These are phyloP conservation scores for Tetrao urogallus DNA, from an alignment of 2,113 vertebrate species.

Conservation along the genomic window DNA sequence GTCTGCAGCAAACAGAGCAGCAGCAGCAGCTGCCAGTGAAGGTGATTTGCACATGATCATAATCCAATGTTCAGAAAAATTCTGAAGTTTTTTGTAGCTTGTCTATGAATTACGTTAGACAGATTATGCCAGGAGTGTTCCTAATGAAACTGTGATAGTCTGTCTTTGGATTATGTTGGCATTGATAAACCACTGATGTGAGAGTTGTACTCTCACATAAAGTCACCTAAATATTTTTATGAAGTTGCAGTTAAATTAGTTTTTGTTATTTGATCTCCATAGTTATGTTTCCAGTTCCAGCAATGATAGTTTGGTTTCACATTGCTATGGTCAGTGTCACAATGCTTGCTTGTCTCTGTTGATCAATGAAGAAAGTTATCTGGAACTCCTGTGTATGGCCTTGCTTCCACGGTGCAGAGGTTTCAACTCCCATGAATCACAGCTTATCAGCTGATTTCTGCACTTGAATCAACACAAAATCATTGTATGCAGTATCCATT, in stretches of 20 bases:
- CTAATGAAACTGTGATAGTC: background rate
- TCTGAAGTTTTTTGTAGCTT: constrained; percentile 38
- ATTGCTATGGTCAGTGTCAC: background rate
- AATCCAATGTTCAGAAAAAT: constrained; percentile 39
- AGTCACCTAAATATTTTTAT: constrained; percentile 3
- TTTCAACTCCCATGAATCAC: background rate
- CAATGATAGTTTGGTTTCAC: background rate
- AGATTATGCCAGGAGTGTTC: constrained; percentile 15
- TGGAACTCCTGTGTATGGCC: rapidly evolving
- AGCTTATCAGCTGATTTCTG: background rate
- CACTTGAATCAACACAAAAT: background rate
- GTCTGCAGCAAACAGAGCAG: constrained; percentile 60
- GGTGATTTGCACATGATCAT: constrained; percentile 61
- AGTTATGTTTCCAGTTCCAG: background rate
- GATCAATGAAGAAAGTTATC: background rate
- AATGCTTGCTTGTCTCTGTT: background rate
- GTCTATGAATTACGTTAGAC: constrained; percentile 14
- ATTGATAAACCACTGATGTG: background rate
- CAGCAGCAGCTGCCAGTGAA: constrained; percentile 58
- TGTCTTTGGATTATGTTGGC: background rate
- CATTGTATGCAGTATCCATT: background rate
- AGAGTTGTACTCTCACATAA: background rate
- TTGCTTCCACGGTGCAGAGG: background rate
- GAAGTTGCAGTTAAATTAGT: background rate
- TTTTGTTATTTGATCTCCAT: constrained; percentile 28